Evolutionary conservation across 2,113 vertebrate genomes (phyloP).

Genomic region (Aspiorhynchus laticeps): DNA sequence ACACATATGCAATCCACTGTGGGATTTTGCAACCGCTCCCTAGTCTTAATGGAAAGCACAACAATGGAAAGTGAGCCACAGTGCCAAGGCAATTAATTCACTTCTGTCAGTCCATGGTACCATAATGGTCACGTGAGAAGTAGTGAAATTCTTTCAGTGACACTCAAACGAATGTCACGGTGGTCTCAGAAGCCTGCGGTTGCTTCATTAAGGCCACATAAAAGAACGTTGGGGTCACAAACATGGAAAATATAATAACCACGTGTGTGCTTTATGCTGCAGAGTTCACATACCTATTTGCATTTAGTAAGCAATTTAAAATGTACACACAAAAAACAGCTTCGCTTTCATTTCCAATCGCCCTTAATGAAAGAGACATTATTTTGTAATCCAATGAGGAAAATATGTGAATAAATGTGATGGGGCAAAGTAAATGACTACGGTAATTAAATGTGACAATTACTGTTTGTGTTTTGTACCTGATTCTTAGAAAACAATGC

Average conservation of each 20-base stretch:
- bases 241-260: slow-evolving; percentile 33
- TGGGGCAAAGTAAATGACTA: slow-evolving; percentile 49
- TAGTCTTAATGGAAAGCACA: slow-evolving; percentile 38
- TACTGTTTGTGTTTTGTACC: slow-evolving; percentile 34
- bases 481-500: slow-evolving; percentile 36
- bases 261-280: slow-evolving; percentile 5
- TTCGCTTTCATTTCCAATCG: slow-evolving; percentile 16
- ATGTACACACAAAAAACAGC: background rate
- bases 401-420: slow-evolving; percentile 36
- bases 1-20: slow-evolving; percentile 36
- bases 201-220: slow-evolving; percentile 58
- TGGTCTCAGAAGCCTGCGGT: slow-evolving; percentile 18
- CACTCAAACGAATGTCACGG: slow-evolving; percentile 48
- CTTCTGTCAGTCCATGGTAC: slow-evolving; percentile 48
- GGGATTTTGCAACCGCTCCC: slow-evolving; percentile 43
- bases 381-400: slow-evolving; percentile 49
- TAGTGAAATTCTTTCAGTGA: slow-evolving; percentile 48
- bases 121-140: slow-evolving; percentile 50
- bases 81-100: slow-evolving; percentile 59
- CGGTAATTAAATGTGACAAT: slow-evolving; percentile 54
- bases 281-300: slow-evolving; percentile 2
- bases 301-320: slow-evolving; percentile 43
- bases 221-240: slow-evolving; percentile 37
- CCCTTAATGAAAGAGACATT: slow-evolving; percentile 52
- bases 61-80: slow-evolving; percentile 45